Conservation (phyloP, 2,113 vertebrate species). For the Corythornis madagascariensis region DNA sequence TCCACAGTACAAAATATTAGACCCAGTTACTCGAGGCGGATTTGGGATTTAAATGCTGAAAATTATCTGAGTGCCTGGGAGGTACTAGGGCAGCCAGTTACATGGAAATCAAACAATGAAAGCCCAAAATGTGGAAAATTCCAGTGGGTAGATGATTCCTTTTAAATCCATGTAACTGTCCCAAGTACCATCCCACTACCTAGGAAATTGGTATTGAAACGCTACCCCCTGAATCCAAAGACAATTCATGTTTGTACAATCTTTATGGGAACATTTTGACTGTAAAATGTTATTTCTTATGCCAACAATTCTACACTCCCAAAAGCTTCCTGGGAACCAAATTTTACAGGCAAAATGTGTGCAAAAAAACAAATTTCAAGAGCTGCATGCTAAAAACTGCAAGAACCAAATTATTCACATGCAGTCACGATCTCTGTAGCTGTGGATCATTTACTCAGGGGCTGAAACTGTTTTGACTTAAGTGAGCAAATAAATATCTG, state of each 20-base stretch:
- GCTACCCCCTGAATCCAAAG: background rate
- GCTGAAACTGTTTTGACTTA: background rate
- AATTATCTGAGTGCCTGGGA: background rate
- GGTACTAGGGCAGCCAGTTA: background rate
- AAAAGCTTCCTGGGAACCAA: background rate
- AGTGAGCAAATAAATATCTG: slow-evolving; percentile 10
- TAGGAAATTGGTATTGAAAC: background rate
- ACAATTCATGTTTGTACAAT: background rate
- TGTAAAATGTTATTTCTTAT: background rate
- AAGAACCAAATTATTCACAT: background rate
- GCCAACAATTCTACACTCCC: background rate
- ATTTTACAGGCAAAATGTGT: background rate
- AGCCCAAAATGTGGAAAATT: background rate
- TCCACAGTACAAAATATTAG: background rate
- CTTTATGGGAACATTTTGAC: background rate
- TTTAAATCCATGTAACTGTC: background rate
- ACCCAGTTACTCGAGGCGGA: background rate
- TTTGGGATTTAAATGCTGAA: background rate
- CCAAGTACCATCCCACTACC: background rate
- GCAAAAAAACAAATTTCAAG: background rate
- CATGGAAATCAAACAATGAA: background rate
- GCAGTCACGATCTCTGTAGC: background rate
- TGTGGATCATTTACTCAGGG: background rate
- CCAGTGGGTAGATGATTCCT: background rate
- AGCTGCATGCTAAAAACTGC: background rate